A percentile compares a stretch with the other conserved stretches of the same genome.
These are phyloP conservation scores for Temnothorax longispinosus DNA, from an alignment of 1,140 invertebrate species.

Conservation along the genomic window DNA sequence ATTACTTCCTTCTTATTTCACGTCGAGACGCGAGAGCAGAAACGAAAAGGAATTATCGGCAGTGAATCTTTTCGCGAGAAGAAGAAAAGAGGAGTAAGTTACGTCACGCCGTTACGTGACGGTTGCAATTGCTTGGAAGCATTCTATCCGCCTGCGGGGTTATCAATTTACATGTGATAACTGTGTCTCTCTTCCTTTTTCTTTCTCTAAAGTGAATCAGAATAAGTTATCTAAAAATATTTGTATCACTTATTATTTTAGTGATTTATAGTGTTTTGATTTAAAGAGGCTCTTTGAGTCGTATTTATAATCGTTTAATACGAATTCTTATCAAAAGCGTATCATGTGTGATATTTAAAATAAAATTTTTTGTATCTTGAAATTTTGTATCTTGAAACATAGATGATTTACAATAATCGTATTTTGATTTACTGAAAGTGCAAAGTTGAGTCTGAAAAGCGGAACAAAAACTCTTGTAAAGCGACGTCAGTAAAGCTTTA, in stretches of 20 bases:
- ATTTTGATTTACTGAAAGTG: not conserved
- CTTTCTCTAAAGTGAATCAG: not conserved
- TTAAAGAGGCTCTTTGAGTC: not conserved
- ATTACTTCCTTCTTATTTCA: constrained; percentile 52
- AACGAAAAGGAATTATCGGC: constrained; percentile 48
- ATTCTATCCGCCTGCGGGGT: not conserved
- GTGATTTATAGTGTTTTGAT: not conserved
- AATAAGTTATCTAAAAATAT: not conserved
- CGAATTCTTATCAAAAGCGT: not conserved
- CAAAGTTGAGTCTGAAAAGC: not conserved
- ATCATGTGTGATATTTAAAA: not conserved
- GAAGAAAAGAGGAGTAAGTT: not conserved
- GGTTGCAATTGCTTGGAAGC: constrained; percentile 31
- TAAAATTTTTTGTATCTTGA: not conserved
- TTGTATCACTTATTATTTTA: not conserved
- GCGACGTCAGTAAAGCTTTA: not conserved
- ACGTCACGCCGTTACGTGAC: constrained; percentile 30
- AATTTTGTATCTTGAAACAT: not conserved
- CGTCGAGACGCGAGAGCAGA: constrained; percentile 2
- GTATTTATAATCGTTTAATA: not conserved
- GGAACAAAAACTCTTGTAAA: not conserved
- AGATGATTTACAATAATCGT: not conserved
- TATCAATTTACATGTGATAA: not conserved
- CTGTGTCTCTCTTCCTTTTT: not conserved
- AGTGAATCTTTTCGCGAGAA: constrained; percentile 30